These are phyloP conservation scores for Leucophora obtusa DNA, from an alignment of 2,888 invertebrate species.

Conservation along the genomic window DNA sequence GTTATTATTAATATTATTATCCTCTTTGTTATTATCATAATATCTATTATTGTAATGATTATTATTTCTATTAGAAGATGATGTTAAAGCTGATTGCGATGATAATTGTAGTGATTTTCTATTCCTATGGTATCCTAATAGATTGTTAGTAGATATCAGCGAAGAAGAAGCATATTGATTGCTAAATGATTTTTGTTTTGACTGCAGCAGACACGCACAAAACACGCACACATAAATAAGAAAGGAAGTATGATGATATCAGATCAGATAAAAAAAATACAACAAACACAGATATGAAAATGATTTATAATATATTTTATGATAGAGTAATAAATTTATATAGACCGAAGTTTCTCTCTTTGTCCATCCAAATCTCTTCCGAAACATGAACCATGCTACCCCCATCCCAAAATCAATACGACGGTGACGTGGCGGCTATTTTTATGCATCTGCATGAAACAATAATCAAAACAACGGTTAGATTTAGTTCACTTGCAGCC, in stretches of 20 bases:
- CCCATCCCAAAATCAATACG: too few relatives aligned
- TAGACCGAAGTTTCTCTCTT: too few relatives aligned
- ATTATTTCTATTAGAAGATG: slow-evolving; percentile 65
- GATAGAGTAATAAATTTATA: background rate
- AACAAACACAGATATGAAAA: background rate
- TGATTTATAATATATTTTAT: background rate
- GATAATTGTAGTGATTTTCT: slow-evolving; percentile 75
- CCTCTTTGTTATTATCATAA: slow-evolving; percentile 63
- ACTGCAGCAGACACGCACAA: slow-evolving; percentile 70
- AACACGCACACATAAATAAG: slow-evolving; percentile 69
- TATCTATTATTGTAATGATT: slow-evolving; percentile 61
- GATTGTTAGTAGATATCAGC: slow-evolving; percentile 78
- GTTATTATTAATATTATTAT: slow-evolving; percentile 64
- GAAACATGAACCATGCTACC: too few relatives aligned
- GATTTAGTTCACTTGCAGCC: too few relatives aligned
- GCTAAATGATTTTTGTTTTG: slow-evolving; percentile 78
- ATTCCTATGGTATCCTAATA: slow-evolving; percentile 78
- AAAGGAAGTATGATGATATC: slow-evolving; percentile 62
- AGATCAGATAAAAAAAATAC: slow-evolving; percentile 26
- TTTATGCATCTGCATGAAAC: too few relatives aligned
- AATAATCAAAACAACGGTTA: too few relatives aligned
- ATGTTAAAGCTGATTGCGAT: slow-evolving; percentile 69
- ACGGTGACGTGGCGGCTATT: too few relatives aligned
- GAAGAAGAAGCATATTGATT: slow-evolving; percentile 76
- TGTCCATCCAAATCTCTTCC: too few relatives aligned